A percentile compares a stretch with the other conserved stretches of the same genome.
These are phyloP conservation scores for Cebus imitator DNA, from an alignment of 2,113 vertebrate species.

Conservation along the genomic window DNA sequence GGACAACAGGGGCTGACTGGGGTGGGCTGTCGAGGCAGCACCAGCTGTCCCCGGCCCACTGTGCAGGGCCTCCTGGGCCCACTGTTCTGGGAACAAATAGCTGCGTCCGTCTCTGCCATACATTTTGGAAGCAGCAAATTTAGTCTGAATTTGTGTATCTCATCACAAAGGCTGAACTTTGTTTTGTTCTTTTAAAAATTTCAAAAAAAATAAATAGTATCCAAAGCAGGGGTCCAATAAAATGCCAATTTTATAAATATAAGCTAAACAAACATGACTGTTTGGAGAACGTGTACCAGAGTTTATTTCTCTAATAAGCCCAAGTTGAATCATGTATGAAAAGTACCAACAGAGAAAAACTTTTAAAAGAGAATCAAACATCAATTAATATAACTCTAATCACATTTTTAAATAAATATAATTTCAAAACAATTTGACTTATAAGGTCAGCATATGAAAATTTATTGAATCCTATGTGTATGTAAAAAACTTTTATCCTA, in stretches of 20 bases:
- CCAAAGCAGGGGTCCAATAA: not conserved
- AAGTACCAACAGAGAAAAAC: not conserved
- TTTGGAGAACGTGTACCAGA: not conserved
- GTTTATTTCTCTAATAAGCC: not conserved
- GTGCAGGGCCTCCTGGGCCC: accelerated
- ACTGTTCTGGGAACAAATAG: accelerated
- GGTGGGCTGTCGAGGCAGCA: too few species aligned
- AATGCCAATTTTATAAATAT: not conserved
- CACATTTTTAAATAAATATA: not conserved
- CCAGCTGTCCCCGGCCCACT: accelerated
- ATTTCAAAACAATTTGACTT: not conserved
- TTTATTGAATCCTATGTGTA: not conserved
- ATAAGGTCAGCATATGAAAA: not conserved
- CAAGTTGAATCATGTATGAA: not conserved
- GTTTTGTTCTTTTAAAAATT: not conserved
- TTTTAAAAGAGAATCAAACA: not conserved
- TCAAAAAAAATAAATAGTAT: not conserved
- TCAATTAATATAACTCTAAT: not conserved
- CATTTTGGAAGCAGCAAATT: too few species aligned
- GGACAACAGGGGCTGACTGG: not conserved
- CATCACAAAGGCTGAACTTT: not conserved
- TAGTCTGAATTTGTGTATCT: not conserved
- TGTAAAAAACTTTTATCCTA: not conserved
- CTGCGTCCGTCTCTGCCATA: not conserved
- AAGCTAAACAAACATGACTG: not conserved